phyloP scores from a whole-genome alignment of 2,113 vertebrate genomes.

The Eonycteris spelaea region DNA sequence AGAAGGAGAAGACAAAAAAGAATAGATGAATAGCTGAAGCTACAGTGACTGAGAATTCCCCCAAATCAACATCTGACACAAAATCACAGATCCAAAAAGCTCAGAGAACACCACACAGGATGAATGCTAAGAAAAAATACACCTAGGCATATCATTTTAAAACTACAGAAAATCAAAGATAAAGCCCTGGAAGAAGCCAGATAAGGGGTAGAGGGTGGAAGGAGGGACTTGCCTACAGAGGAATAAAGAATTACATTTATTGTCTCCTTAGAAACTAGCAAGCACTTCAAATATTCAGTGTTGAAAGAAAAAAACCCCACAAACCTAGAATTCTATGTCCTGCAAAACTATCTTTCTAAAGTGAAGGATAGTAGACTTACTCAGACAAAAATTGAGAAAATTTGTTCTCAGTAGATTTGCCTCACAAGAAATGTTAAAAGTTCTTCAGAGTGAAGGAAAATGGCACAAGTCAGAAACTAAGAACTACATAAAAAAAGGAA shows the following conservation, averaged over 20 bases:
- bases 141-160: neutral
- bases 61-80: neutral
- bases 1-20: neutral
- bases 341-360: neutral
- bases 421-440: neutral
- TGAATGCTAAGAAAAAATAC: neutral
- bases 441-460: slow-evolving; percentile 6
- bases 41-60: neutral
- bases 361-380: neutral
- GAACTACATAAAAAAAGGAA: neutral
- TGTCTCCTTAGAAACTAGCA: neutral
- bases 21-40: neutral
- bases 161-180: neutral
- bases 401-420: neutral
- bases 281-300: neutral
- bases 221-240: neutral
- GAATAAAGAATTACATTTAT: neutral
- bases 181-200: neutral
- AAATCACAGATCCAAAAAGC: neutral
- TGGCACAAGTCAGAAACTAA: neutral
- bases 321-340: neutral
- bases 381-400: neutral
- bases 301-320: neutral
- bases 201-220: no score
- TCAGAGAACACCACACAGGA: neutral